phyloP scores from a whole-genome alignment of 2,888 invertebrate species.

The Periphyllus acericola region DNA sequence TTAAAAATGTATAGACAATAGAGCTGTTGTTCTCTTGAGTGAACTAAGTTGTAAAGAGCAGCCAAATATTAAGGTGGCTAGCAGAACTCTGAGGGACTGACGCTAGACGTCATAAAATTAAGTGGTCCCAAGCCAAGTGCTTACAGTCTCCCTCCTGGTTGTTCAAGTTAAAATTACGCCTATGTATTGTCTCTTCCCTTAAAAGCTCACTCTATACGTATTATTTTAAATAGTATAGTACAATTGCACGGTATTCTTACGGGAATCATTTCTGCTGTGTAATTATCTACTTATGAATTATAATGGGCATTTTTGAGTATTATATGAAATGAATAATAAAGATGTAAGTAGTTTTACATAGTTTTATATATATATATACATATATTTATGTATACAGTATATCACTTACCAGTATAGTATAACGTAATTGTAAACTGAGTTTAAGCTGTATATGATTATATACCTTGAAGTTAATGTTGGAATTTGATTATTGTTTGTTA shows the following conservation, averaged over 20 bases:
- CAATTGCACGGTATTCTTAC: neutral
- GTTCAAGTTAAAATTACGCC: constrained; percentile 55
- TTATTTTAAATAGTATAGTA: constrained; percentile 25
- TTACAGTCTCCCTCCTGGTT: constrained; percentile 37
- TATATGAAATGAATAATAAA: constrained; percentile 11
- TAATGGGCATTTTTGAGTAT: neutral
- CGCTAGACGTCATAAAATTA: constrained; percentile 48
- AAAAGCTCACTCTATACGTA: constrained; percentile 28
- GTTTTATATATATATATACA: neutral
- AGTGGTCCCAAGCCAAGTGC: constrained; percentile 60
- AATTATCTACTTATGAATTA: neutral
- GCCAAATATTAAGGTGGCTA: constrained; percentile 45
- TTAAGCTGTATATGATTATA: neutral
- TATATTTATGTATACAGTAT: too few species aligned
- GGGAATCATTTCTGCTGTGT: constrained; percentile 1
- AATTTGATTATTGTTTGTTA: constrained; percentile 15
- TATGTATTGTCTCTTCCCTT: constrained; percentile 51
- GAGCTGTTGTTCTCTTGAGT: constrained; percentile 28
- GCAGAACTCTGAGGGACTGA: constrained; percentile 38
- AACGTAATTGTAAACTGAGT: too few species aligned
- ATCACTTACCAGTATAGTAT: too few species aligned
- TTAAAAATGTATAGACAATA: constrained; percentile 3
- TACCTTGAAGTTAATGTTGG: neutral
- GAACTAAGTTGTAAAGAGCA: constrained; percentile 26
- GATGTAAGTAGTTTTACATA: neutral